A percentile compares a stretch with the other conserved stretches of the same genome.
These are phyloP conservation scores for Neuroscelio doddi DNA, from an alignment of 2,888 invertebrate species.

Conservation along the genomic window DNA sequence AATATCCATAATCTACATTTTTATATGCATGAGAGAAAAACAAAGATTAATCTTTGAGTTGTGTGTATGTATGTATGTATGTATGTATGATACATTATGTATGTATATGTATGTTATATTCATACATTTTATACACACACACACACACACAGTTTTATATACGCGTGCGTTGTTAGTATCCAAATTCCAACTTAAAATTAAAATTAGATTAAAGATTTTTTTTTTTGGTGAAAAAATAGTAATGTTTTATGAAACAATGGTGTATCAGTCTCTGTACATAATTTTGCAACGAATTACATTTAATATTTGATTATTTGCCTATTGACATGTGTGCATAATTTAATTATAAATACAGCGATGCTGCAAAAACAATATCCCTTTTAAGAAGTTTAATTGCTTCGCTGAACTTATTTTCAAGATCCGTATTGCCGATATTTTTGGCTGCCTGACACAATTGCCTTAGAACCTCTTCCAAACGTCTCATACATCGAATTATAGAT, in stretches of 20 bases:
- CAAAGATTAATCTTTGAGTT: too few species aligned
- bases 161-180: conserved; percentile 1
- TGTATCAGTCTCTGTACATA: neutral
- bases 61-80: too few species aligned
- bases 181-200: neutral
- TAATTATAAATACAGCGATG: conserved; percentile 90
- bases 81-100: too few species aligned
- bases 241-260: too few species aligned
- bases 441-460: conserved; percentile 96
- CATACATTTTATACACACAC: too few species aligned
- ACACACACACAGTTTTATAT: conserved; percentile 3
- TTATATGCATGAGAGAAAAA: too few species aligned
- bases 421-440: conserved; percentile 96
- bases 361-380: conserved; percentile 99
- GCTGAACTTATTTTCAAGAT: conserved; percentile 95
- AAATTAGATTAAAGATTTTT: too few species aligned
- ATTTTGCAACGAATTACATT: neutral
- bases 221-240: too few species aligned
- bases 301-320: neutral
- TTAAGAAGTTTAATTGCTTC: conserved; percentile 93
- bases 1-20: too few species aligned
- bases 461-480: conserved; percentile 95
- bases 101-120: too few species aligned
- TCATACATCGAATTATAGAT: conserved; percentile 92
- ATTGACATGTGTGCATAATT: neutral